Conservation (phyloP, 2,888 invertebrate genomes). For the Coelinius sp. region DNA sequence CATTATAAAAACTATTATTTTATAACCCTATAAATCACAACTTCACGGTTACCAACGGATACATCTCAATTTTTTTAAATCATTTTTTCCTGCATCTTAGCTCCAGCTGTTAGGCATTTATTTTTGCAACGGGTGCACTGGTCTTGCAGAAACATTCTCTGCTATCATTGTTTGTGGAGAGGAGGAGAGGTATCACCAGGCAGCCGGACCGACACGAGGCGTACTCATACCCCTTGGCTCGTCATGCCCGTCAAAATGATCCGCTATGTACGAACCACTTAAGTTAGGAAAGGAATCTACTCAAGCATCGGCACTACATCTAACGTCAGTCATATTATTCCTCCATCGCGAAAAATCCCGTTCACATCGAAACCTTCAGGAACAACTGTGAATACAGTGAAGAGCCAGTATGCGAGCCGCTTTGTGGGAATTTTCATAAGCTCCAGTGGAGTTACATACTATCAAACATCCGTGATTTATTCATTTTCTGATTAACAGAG, state of each 20-base stretch:
- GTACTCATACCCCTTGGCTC: neutral
- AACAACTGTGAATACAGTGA: neutral
- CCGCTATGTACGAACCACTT: conserved; percentile 49
- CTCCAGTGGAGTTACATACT: too few relatives aligned
- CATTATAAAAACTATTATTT: neutral
- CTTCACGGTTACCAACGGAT: neutral
- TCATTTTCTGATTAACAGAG: too few relatives aligned
- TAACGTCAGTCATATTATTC: conserved; percentile 42
- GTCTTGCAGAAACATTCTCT: conserved; percentile 9
- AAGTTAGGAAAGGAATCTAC: conserved; percentile 11
- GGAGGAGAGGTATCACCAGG: neutral
- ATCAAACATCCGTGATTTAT: too few relatives aligned
- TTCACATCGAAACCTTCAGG: neutral
- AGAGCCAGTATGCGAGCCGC: neutral
- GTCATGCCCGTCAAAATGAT: conserved; percentile 38
- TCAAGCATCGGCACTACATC: conserved; percentile 44
- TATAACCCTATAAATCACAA: neutral
- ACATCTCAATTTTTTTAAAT: conserved; percentile 7
- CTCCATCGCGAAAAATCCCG: neutral
- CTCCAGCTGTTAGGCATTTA: conserved; percentile 8
- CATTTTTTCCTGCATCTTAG: neutral
- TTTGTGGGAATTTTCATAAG: neutral
- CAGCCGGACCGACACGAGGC: neutral
- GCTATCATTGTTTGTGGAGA: neutral
- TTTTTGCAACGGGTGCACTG: conserved; percentile 12